Base-by-base conservation (phyloP, 2,888 invertebrate species). In the Mythimna vitellina region DNA sequence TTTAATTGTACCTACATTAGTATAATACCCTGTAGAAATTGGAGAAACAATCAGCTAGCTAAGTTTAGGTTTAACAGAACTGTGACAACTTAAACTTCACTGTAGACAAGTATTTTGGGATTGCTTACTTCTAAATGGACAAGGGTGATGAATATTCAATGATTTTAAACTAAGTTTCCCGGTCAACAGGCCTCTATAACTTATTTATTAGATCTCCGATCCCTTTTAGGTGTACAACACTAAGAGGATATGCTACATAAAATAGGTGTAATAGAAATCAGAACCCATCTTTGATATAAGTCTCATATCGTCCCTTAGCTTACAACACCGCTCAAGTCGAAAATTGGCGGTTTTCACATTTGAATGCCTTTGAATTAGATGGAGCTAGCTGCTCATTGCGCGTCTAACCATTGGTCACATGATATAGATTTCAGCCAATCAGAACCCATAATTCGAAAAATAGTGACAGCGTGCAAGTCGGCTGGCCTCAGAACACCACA, bases 111-210 rank as follows among this genome's bases (percentile, higher is more conserved):
- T n/a, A 80, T 76, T 66, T 58, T 53, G 65, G 54, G 63, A 72
- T 60, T 62, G 29, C 35, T 66, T 60, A 67, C 69, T 75, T 51
- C 53, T 51, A 57, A 65, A 69, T 22, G 25, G 32, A 46, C 51
- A 56, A 25, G 9, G 29, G n/a, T 60, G 54, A 67, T 82, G 77
- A 80, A 80, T 81, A 77, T 77, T 65, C 54, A 71, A 71, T 68
- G 22, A 69, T 71, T 75, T 54, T 10, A 25, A 70, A 57, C 53
- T 32, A 65, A 62, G 54, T 68, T 65, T 25, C 56, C 54, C 32
- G 56, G 65, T 70, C 66, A 79, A 67, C 49, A 80, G 38, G 54
- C 66, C 65, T 63, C 12, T 10, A 22, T 56, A 70, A 60, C 42
- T 56, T 67, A 78, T 77, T 68, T 64, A 70, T 65, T 65, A 53